These are phyloP conservation scores for Myocastor coypus DNA, from an alignment of 2,113 vertebrate genomes.

Conservation along the genomic window DNA sequence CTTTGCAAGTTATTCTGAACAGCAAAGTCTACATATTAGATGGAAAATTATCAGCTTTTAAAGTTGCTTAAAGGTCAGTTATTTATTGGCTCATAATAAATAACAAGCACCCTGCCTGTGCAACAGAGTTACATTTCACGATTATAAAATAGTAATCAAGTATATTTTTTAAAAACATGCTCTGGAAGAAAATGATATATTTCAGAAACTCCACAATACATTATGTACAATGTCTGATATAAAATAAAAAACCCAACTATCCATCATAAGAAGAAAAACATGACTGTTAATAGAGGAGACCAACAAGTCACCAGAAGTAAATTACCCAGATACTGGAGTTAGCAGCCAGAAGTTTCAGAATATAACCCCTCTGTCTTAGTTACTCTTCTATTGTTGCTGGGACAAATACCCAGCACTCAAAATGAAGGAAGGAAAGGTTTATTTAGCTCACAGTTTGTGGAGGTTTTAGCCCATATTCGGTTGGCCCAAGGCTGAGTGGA, in stretches of 20 bases:
- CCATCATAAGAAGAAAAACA: background rate
- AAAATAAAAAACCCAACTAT: background rate
- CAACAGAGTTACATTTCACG: background rate
- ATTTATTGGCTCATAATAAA: constrained; percentile 40
- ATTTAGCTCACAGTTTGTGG: no score
- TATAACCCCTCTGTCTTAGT: no score
- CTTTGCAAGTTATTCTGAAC: constrained; percentile 4
- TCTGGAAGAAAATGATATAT: constrained; percentile 49
- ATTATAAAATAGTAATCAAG: constrained; percentile 51
- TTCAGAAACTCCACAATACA: background rate
- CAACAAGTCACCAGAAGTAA: background rate
- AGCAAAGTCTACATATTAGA: background rate
- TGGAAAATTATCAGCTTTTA: background rate
- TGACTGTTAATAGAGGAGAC: background rate
- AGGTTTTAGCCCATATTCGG: no score
- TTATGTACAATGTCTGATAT: background rate
- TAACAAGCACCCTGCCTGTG: background rate
- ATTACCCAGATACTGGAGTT: background rate
- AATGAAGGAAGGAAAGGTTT: no score
- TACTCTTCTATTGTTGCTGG: no score
- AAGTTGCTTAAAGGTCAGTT: background rate
- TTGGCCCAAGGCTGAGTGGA: no score
- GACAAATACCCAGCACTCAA: no score
- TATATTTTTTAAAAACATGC: constrained; percentile 36
- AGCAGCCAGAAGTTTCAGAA: background rate